phyloP scores from a whole-genome alignment of 2,113 vertebrate genomes.

The Machaerirhynchus nigripectus region DNA sequence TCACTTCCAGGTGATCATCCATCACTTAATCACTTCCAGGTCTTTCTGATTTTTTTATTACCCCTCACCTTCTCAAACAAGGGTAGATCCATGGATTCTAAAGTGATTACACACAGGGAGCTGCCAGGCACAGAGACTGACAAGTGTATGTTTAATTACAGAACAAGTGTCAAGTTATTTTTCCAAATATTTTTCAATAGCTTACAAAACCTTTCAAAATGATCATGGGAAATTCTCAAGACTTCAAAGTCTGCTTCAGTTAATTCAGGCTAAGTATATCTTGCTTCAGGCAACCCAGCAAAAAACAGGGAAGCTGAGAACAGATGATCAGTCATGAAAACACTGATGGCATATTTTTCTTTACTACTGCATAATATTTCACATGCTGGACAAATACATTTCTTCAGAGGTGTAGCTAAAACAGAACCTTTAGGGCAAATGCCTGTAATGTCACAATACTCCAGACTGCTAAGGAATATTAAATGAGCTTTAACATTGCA shows the following conservation, averaged over 20 bases:
- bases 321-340: background rate
- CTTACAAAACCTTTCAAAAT: conserved; percentile 14
- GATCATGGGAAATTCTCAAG: background rate
- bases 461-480: background rate
- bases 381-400: background rate
- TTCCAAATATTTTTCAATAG: background rate
- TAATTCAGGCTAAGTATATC: background rate
- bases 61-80: background rate
- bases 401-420: background rate
- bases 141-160: background rate
- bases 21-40: too few species aligned
- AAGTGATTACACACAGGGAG: accelerated
- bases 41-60: background rate
- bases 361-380: background rate
- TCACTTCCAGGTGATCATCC: too few species aligned
- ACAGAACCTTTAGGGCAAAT: background rate
- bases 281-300: background rate
- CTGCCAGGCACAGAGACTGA: background rate
- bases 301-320: background rate
- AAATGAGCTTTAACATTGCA: background rate
- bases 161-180: background rate
- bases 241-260: background rate
- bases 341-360: background rate
- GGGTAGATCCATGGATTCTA: background rate
- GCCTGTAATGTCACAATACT: background rate